Conservation (phyloP, 1,140 invertebrate species). For the Theocolax elegans region DNA sequence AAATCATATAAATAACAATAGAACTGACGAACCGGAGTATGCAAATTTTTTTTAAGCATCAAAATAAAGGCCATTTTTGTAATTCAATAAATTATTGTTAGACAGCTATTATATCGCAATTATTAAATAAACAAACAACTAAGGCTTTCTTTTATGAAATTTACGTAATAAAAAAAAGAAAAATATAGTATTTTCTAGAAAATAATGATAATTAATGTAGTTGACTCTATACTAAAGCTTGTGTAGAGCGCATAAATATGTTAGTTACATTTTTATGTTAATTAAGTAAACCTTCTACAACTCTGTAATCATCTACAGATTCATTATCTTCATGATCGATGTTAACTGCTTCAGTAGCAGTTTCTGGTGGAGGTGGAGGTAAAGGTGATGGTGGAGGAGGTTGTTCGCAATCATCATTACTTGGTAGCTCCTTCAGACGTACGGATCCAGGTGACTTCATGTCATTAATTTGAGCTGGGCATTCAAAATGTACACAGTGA, state of each 20-base stretch:
- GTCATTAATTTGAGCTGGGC: slow-evolving; percentile 75
- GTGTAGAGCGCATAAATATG: no score
- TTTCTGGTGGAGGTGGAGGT: slow-evolving; percentile 52
- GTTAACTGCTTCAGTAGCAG: slow-evolving; percentile 57
- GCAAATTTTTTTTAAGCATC: no score
- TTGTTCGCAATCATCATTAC: slow-evolving; percentile 25
- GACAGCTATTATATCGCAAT: no score
- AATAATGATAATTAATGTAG: no score
- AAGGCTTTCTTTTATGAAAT: neutral
- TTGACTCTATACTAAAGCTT: no score
- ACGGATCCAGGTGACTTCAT: slow-evolving; percentile 49
- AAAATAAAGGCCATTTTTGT: no score
- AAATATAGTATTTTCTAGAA: no score
- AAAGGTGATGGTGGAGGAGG: slow-evolving; percentile 3
- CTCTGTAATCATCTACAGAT: slow-evolving; percentile 40
- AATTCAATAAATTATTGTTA: no score
- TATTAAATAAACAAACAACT: neutral
- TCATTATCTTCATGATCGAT: slow-evolving; percentile 55
- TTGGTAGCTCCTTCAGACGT: slow-evolving; percentile 34
- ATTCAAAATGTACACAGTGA: slow-evolving; percentile 98
- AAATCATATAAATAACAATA: no score
- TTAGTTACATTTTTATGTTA: no score
- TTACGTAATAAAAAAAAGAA: no score
- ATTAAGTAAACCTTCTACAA: slow-evolving; percentile 9
- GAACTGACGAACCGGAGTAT: no score